Percentiles rank a stretch among this genome's conserved stretches.
Evolutionary conservation across 1,140 invertebrate genomes (phyloP).

Genomic region (Brachystomella parvula): DNA sequence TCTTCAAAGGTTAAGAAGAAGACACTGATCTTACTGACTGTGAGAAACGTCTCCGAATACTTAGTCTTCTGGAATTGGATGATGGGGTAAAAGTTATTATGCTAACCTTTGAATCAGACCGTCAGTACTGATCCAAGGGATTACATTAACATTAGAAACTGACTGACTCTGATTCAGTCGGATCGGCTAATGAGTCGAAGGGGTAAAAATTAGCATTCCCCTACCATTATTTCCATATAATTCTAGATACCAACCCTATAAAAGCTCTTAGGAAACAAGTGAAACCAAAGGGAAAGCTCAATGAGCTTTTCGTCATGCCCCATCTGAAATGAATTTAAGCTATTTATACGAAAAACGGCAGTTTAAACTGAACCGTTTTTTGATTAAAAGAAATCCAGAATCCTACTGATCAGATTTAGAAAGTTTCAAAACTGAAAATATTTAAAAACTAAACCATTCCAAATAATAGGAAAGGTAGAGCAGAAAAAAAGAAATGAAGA

Average conservation of each 20-base stretch:
- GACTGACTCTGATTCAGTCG: neutral
- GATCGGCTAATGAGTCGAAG: conserved; percentile 2
- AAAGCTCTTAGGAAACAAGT: no score
- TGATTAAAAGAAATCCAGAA: no score
- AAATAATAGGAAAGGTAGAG: no score
- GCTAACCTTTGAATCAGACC: neutral
- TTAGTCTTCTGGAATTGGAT: neutral
- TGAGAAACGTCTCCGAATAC: neutral
- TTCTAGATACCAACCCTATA: neutral
- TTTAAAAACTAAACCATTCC: no score
- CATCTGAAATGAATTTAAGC: neutral
- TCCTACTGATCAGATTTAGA: no score
- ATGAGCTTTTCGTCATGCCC: neutral
- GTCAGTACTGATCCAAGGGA: neutral
- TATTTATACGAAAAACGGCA: neutral
- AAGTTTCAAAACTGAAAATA: no score
- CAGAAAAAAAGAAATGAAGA: no score
- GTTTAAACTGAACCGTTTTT: no score
- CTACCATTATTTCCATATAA: neutral
- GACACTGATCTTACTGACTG: neutral
- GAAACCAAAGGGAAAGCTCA: no score
- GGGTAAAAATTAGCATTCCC: conserved; percentile 8
- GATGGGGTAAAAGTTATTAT: neutral
- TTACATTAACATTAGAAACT: neutral
- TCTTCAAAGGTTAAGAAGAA: neutral